A percentile compares a stretch with the other conserved stretches of the same genome.
Evolutionary conservation across 2,797 vertebrate species (phyloP).

Genomic region (Anableps anableps): DNA sequence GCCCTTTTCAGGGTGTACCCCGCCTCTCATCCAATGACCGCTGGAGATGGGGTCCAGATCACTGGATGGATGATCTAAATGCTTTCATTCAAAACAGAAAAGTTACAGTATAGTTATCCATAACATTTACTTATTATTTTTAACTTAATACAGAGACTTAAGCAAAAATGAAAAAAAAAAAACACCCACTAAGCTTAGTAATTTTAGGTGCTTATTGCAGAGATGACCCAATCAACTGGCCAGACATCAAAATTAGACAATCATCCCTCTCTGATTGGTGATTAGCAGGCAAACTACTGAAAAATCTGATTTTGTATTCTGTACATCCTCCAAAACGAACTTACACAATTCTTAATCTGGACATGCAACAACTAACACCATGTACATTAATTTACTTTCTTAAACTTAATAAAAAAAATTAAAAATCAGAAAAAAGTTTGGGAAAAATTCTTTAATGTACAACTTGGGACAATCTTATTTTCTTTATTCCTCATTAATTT

Average conservation of each 20-base stretch:
- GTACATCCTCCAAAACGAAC: not conserved
- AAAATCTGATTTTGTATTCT: not conserved
- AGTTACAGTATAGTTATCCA: not conserved
- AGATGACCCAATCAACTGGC: not conserved
- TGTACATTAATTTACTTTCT: not conserved
- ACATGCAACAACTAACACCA: not conserved
- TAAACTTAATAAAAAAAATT: not conserved
- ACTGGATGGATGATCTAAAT: not conserved
- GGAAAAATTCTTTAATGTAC: too few relatives aligned
- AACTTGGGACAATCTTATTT: not conserved
- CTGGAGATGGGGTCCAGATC: not conserved
- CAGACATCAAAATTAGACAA: not conserved
- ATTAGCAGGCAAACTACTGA: not conserved
- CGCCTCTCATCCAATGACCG: not conserved
- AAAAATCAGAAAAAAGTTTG: too few relatives aligned
- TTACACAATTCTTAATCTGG: not conserved
- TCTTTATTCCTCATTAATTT: not conserved
- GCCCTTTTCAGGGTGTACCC: not conserved
- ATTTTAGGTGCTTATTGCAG: not conserved
- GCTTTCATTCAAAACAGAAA: not conserved
- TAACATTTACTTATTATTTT: not conserved
- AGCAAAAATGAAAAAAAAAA: not conserved
- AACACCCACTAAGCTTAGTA: not conserved
- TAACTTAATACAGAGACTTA: not conserved
- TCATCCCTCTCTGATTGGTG: not conserved